Conservation (phyloP, 1,140 invertebrate genomes). For the Cyclargus thomasi region DNA sequence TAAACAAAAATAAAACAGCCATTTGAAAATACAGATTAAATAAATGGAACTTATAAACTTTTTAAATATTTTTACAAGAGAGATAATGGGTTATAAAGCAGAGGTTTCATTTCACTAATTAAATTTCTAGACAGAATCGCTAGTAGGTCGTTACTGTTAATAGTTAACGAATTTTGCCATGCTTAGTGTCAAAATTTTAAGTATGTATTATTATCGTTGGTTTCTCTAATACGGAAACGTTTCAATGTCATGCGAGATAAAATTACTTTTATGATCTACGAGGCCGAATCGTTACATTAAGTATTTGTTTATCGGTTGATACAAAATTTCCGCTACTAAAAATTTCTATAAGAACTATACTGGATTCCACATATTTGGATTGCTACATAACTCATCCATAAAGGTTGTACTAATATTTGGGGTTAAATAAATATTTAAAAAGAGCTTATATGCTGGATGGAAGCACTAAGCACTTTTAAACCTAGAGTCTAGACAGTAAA, state of each 20-base stretch:
- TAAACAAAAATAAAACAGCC: not conserved
- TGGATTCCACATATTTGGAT: not conserved
- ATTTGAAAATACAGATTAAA: too few species aligned
- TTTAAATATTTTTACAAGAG: too few species aligned
- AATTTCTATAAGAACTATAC: not conserved
- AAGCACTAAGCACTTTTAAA: conserved; percentile 2
- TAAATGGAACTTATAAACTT: too few species aligned
- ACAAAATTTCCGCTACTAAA: not conserved
- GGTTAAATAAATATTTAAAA: not conserved
- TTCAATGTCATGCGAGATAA: not conserved
- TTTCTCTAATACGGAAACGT: not conserved
- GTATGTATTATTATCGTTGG: not conserved
- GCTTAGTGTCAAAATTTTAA: too few species aligned
- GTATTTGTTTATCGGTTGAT: not conserved
- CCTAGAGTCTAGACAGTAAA: conserved; percentile 5
- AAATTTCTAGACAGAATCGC: too few species aligned
- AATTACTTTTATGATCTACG: not conserved
- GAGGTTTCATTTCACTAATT: too few species aligned
- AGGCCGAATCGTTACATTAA: not conserved
- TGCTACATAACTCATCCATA: too few species aligned
- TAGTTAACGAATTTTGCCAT: too few species aligned
- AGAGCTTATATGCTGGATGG: not conserved
- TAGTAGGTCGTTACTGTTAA: too few species aligned
- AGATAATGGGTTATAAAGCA: too few species aligned
- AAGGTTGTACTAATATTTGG: too few species aligned